Evolutionary conservation across 2,888 invertebrate genomes (phyloP).

Genomic region (Abrostola tripartita): DNA sequence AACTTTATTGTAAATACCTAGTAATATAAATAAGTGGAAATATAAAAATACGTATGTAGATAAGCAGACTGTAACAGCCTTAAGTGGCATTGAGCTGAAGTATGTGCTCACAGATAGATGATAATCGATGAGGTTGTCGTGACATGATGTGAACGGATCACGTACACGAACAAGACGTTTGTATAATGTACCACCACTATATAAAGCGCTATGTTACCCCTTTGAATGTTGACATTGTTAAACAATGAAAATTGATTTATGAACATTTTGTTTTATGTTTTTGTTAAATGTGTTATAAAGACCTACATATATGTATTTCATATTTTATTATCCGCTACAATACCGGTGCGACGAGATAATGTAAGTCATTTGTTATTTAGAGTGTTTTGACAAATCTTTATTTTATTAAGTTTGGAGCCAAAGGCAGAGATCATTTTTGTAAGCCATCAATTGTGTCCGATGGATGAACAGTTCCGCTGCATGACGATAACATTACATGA

Average conservation of each 20-base stretch:
- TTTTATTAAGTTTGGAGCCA: slow-evolving; percentile 73
- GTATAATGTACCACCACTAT: slow-evolving; percentile 8
- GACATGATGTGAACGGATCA: slow-evolving; percentile 37
- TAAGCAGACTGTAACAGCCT: slow-evolving; percentile 23
- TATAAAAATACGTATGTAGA: slow-evolving; percentile 39
- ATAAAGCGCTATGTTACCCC: slow-evolving; percentile 8
- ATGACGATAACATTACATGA: slow-evolving; percentile 75
- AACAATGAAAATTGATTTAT: slow-evolving; percentile 29
- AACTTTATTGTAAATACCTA: slow-evolving; percentile 47
- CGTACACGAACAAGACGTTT: slow-evolving; percentile 12
- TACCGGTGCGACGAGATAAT: slow-evolving; percentile 85
- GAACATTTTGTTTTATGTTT: slow-evolving; percentile 29
- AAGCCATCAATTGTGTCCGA: slow-evolving; percentile 80
- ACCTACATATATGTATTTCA: slow-evolving; percentile 58
- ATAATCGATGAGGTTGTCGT: slow-evolving; percentile 43
- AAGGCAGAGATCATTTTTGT: slow-evolving; percentile 66
- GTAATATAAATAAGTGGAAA: slow-evolving; percentile 46
- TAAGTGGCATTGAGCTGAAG: slow-evolving; percentile 37
- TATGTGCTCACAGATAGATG: slow-evolving; percentile 45
- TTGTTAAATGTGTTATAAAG: slow-evolving; percentile 46
- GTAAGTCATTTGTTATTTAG: slow-evolving; percentile 84
- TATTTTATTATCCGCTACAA: slow-evolving; percentile 80
- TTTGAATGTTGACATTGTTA: slow-evolving; percentile 11
- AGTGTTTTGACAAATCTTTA: slow-evolving; percentile 76
- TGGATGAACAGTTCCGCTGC: slow-evolving; percentile 80